Evolutionary conservation across 2,797 vertebrate genomes (phyloP).

Genomic region (Melanotaenia nigrans): DNA sequence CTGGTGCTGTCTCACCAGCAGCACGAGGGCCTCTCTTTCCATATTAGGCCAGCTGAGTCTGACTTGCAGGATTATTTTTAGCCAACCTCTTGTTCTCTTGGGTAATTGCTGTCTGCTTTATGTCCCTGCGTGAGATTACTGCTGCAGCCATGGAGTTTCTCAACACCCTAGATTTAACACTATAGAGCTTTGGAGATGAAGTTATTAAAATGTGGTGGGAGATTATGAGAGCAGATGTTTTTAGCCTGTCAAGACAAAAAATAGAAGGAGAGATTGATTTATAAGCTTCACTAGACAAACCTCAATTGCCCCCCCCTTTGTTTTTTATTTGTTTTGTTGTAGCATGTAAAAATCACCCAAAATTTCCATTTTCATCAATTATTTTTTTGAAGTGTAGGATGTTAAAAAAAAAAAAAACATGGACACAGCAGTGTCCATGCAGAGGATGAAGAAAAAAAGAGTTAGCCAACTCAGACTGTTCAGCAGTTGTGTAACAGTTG

Average conservation of each 20-base stretch:
- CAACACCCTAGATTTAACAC: constrained; percentile 41
- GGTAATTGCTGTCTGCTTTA: constrained; percentile 75
- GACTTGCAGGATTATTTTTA: constrained; percentile 81
- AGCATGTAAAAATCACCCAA: not conserved
- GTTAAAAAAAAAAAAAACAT: constrained; percentile 12
- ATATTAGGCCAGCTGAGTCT: constrained; percentile 79
- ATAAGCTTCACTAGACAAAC: not conserved
- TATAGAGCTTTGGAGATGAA: constrained; percentile 31
- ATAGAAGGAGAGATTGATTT: constrained; percentile 19
- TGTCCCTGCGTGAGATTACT: constrained; percentile 66
- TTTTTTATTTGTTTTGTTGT: not conserved
- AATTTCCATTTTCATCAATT: not conserved
- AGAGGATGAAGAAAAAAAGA: constrained; percentile 43
- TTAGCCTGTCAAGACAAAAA: not conserved
- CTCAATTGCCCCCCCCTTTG: too few relatives aligned
- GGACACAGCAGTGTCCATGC: constrained; percentile 18
- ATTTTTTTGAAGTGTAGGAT: not conserved
- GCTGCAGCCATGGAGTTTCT: constrained; percentile 45
- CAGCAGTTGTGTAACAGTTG: constrained; percentile 71
- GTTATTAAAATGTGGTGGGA: constrained; percentile 40
- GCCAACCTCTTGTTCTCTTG: constrained; percentile 74
- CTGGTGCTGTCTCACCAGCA: constrained; percentile 33
- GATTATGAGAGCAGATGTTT: constrained; percentile 46
- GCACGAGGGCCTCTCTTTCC: constrained; percentile 66
- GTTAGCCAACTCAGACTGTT: constrained; percentile 36